These are phyloP conservation scores for Pararge aegeria DNA, from an alignment of 1,140 invertebrate species.

Conservation along the genomic window DNA sequence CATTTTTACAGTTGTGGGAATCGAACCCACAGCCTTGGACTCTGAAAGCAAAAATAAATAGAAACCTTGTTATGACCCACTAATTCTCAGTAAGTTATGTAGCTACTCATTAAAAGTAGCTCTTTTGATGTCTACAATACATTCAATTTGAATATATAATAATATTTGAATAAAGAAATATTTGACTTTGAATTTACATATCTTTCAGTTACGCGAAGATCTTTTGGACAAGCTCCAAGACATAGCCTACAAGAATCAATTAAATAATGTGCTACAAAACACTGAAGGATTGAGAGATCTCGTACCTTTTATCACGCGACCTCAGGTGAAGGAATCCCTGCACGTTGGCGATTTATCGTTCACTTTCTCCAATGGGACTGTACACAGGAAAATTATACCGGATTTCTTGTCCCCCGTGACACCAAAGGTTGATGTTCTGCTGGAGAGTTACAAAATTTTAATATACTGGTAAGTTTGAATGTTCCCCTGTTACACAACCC, in stretches of 20 bases:
- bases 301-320: slow-evolving; percentile 24
- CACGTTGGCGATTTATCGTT: slow-evolving; percentile 77
- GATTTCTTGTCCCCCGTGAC: slow-evolving; percentile 43
- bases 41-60: too few relatives aligned
- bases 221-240: slow-evolving; percentile 41
- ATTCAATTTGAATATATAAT: too few relatives aligned
- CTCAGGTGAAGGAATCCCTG: slow-evolving; percentile 48
- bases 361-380: slow-evolving; percentile 34
- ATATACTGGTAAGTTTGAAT: slow-evolving; percentile 55
- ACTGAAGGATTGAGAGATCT: slow-evolving; percentile 32
- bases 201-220: slow-evolving; percentile 48
- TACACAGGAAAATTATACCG: slow-evolving; percentile 29
- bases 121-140: too few relatives aligned
- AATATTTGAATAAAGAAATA: too few relatives aligned
- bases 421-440: slow-evolving; percentile 38
- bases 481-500: too few relatives aligned
- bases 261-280: slow-evolving; percentile 44
- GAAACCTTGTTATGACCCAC: too few relatives aligned
- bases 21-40: too few relatives aligned
- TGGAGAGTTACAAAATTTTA: slow-evolving; percentile 52
- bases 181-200: too few relatives aligned
- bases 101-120: too few relatives aligned
- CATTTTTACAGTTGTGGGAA: too few relatives aligned
- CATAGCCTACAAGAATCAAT: slow-evolving; percentile 35
- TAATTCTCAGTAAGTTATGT: too few relatives aligned